Evolutionary conservation across 2,888 invertebrate species (phyloP), one percentile per base, ranked within the genome.

Genomic region (Teleiodes luculella): DNA sequence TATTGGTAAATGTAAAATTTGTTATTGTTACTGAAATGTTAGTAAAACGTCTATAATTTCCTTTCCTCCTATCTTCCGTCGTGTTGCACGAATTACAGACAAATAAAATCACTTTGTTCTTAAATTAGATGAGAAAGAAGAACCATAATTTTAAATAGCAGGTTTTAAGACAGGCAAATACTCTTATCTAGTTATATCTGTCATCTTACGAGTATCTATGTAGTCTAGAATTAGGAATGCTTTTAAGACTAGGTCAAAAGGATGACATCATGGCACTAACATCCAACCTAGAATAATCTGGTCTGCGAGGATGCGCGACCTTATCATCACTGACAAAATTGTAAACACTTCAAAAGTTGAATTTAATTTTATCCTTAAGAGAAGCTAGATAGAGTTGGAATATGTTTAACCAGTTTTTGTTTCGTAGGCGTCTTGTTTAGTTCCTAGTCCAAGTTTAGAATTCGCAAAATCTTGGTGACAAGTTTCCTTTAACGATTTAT

Each of bases 371-470:
- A 10, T 43, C 28, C 28, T 43, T 43, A 28, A 5, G 13, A 28
- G n/a, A 43, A 18, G 7, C 4, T 7, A 6, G 4, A n/a, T 8
- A 20, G 13, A 43, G 43, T n/a, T 11, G 20, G 24, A 10, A 43
- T 20, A n/a, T 1, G 24, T 13, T n/a, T 43, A n/a, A 43, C 24
- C 5, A 43, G 8, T n/a, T 24, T 43, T 14, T 3, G 7, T 20
- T 13, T 43, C 28, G 51, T 51, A 43, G 51, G 51, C 33, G 51
- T 43, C 30, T 50, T 13, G 24, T 51, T 28, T 31, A 13, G 41
- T 51, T 51, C 18, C 50, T 48, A 24, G 8, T 39, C 28, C 13
- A 7, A n/a, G 37, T 30, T 50, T 28, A 24, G 43, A n/a, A 28
- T 6, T 37, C 37, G 5, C 43, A 28, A 14, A 43, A 28, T 28